Evolutionary conservation across 2,888 invertebrate genomes (phyloP), one percentile per base, ranked within the genome.

Genomic region (Sesia apiformis): DNA sequence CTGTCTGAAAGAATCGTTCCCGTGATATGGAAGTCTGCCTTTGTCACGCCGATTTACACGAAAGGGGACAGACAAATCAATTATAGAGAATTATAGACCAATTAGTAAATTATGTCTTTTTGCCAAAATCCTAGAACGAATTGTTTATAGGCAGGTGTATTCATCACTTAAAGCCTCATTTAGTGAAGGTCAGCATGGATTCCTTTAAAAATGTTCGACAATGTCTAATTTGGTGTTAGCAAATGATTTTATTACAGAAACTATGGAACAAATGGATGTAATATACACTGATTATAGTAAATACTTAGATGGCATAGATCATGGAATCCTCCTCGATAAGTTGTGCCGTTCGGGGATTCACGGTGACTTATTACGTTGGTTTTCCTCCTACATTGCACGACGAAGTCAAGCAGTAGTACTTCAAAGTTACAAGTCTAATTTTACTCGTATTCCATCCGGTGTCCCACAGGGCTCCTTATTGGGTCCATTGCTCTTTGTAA

Each of bases 381-480:
- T 53, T 39, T n/a, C 41, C 42, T 53, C 53, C 6, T 43, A 53
- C 40, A 6, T 53, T 4, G n/a, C n/a, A 46, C 42, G 43, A 5
- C n/a, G 53, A 8, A n/a, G 2, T 49, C 53, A 53, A 38, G 40
- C 49, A 49, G 53, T 53, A 23, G 53, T 46, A 38, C 39, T 46
- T 23, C n/a, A 38, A 5, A 46, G 38, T 38, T 53, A 38, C 23
- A 38, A 1, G 6, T 53, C 53, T 4, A 38, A 5, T 5, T 46
- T 4, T 4, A 53, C 38, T 6, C 8, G 1, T 5, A 53, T 3
- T 4, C 53, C 53, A 6, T 53, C 53, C 5, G 53, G 53, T 5
- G 53, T 53, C 4, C 53, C 43, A 42, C 53, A 53, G 23, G 53
- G 53, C n/a, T 53, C 53, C 4, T 38, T 53, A 7, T 39, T 53